phyloP scores from a whole-genome alignment of 2,113 vertebrate genomes.

The Lates calcarifer region DNA sequence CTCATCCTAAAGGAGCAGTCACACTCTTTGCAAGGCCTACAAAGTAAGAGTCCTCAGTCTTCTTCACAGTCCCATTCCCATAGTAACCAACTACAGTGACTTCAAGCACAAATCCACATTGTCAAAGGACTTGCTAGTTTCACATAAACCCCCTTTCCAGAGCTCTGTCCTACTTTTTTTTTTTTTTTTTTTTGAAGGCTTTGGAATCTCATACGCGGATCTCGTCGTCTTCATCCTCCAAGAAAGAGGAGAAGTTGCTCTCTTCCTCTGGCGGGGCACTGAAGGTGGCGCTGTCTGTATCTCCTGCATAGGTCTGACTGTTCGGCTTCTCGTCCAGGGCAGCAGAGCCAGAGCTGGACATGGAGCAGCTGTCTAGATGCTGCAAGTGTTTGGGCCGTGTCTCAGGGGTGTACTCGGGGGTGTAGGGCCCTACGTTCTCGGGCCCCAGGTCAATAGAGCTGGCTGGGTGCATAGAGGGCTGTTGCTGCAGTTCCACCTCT shows the following conservation, averaged over 20 bases:
- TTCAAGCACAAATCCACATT: slow-evolving; percentile 54
- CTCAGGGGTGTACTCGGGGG: slow-evolving; percentile 85
- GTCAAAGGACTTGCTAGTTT: slow-evolving; percentile 49
- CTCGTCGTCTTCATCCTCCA: slow-evolving; percentile 95
- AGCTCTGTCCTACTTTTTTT: slow-evolving; percentile 22
- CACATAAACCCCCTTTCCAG: slow-evolving; percentile 33
- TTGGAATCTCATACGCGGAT: slow-evolving; percentile 88
- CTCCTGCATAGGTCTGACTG: slow-evolving; percentile 66
- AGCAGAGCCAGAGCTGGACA: slow-evolving; percentile 89
- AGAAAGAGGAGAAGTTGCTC: slow-evolving; percentile 92
- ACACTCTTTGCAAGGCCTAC: slow-evolving; percentile 39
- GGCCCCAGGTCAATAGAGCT: slow-evolving; percentile 73
- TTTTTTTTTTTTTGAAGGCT: slow-evolving; percentile 2
- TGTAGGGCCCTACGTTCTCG: slow-evolving; percentile 75
- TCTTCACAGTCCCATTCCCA: slow-evolving; percentile 33
- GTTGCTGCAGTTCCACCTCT: slow-evolving; percentile 27
- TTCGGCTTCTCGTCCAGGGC: slow-evolving; percentile 85
- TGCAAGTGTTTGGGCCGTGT: slow-evolving; percentile 81
- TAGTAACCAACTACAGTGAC: slow-evolving; percentile 18
- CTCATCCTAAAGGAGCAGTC: slow-evolving; percentile 52
- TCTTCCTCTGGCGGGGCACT: slow-evolving; percentile 83
- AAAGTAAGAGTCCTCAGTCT: slow-evolving; percentile 24
- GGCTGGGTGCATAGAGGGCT: slow-evolving; percentile 30
- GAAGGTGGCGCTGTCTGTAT: slow-evolving; percentile 80
- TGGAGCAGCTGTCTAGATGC: slow-evolving; percentile 89